Conservation (phyloP, 2,888 invertebrate genomes). For the Eilema sororculum region DNA sequence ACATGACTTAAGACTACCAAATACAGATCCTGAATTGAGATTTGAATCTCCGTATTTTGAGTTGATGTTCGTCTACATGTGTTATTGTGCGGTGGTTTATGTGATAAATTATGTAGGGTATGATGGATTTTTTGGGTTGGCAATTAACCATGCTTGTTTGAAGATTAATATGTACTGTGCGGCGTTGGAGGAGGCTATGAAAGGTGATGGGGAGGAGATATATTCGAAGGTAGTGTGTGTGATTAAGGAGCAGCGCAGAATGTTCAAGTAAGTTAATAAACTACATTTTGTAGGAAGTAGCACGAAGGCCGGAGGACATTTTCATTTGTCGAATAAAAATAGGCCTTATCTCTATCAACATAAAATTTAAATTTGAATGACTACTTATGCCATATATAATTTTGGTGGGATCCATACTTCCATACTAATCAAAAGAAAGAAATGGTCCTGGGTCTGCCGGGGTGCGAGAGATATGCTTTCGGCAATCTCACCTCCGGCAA, state of each 20-base stretch:
- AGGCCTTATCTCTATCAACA: no score
- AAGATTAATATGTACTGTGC: slow-evolving; percentile 68
- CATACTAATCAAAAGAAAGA: no score
- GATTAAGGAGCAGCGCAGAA: slow-evolving; percentile 63
- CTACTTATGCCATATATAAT: no score
- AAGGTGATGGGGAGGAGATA: slow-evolving; percentile 24
- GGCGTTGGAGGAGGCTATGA: slow-evolving; percentile 61
- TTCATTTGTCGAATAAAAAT: no score
- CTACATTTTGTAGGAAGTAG: no score
- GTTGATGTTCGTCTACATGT: slow-evolving; percentile 58
- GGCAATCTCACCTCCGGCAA: no score
- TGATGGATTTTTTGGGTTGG: slow-evolving; percentile 70
- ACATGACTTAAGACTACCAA: slow-evolving; percentile 65
- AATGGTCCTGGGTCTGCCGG: no score
- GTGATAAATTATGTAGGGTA: slow-evolving; percentile 64
- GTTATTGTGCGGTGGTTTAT: slow-evolving; percentile 53
- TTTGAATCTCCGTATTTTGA: slow-evolving; percentile 68
- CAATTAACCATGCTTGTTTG: slow-evolving; percentile 69
- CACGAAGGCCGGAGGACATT: no score
- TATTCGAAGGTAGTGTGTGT: slow-evolving; percentile 52
- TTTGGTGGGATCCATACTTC: no score
- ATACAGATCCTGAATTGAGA: slow-evolving; percentile 49
- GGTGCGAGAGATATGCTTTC: no score
- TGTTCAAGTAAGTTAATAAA: slow-evolving; percentile 57
- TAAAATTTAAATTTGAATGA: no score